phyloP scores from a whole-genome alignment of 37 sponge, comb jelly and placozoan species.

The Dysidea cf. avara region DNA sequence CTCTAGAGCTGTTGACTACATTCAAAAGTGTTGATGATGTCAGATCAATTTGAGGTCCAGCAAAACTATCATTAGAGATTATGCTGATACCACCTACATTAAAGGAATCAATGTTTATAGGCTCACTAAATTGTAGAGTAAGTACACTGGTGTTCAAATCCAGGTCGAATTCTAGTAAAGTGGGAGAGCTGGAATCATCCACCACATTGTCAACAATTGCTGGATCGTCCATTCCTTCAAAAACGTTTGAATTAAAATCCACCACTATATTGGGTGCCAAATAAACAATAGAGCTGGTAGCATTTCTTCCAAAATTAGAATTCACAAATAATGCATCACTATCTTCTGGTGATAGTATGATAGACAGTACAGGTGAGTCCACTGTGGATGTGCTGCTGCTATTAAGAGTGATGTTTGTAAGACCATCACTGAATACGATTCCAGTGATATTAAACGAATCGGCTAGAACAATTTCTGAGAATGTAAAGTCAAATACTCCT shows the following conservation, averaged over 20 bases:
- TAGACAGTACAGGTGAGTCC: conserved; percentile 10
- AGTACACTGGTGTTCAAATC: conserved; percentile 62
- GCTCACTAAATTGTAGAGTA: conserved; percentile 75
- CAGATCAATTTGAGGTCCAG: conserved; percentile 27
- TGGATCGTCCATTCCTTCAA: conserved; percentile 21
- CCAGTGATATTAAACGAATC: conserved; percentile 40
- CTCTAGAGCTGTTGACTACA: conserved; percentile 17
- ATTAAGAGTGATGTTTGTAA: conserved; percentile 40
- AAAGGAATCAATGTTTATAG: conserved; percentile 29
- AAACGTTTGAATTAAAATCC: conserved; percentile 59
- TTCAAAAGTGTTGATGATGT: conserved; percentile 27
- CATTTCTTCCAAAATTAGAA: conserved; percentile 50
- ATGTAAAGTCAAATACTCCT: conserved; percentile 53
- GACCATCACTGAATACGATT: conserved; percentile 51
- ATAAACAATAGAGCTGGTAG: conserved; percentile 55
- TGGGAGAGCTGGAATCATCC: conserved; percentile 56
- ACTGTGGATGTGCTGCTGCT: conserved; percentile 16
- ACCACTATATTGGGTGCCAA: conserved; percentile 26
- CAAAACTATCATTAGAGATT: not conserved
- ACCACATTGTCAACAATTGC: conserved; percentile 45
- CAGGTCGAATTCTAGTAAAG: conserved; percentile 42
- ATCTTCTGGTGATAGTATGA: conserved; percentile 66
- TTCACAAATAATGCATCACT: conserved; percentile 63
- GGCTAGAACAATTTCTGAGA: conserved; percentile 65
- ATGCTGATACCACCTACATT: conserved; percentile 40